These are phyloP conservation scores for Pygathrix nemaeus DNA, from an alignment of 2,113 vertebrate genomes.

Conservation along the genomic window DNA sequence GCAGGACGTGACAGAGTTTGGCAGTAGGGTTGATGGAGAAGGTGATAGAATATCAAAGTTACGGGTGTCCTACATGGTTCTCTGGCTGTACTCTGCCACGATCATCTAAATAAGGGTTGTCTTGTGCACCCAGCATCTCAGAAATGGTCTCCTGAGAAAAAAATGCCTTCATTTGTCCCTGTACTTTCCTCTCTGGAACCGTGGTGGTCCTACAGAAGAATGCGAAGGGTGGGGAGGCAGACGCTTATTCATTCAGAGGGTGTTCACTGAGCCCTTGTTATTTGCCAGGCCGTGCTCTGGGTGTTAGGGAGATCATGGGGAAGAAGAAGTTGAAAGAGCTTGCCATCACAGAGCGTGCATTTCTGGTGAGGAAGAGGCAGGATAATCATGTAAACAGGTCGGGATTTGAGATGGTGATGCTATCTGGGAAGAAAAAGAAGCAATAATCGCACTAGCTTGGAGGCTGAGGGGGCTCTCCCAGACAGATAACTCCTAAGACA, in stretches of 20 bases:
- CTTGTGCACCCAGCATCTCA: neutral
- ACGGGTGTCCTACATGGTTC: neutral
- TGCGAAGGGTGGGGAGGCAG: neutral
- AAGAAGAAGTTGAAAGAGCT: neutral
- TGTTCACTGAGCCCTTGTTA: neutral
- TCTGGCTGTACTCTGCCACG: neutral
- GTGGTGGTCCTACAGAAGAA: neutral
- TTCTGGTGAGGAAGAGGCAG: neutral
- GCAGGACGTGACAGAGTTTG: neutral
- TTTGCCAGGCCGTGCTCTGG: neutral
- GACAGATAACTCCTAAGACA: neutral
- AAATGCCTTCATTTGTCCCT: neutral
- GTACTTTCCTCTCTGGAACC: neutral
- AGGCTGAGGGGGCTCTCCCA: neutral
- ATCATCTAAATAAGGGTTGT: neutral
- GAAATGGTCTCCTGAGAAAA: neutral
- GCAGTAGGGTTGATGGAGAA: neutral
- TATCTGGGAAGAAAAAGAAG: slow-evolving; percentile 1
- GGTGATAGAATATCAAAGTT: neutral
- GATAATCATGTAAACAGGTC: neutral
- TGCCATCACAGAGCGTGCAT: neutral
- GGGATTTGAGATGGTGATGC: neutral
- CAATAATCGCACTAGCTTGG: neutral
- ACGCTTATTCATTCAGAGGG: neutral
- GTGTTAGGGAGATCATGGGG: neutral